phyloP scores from a whole-genome alignment of 1,140 invertebrate species.

The Portunus trituberculatus region DNA sequence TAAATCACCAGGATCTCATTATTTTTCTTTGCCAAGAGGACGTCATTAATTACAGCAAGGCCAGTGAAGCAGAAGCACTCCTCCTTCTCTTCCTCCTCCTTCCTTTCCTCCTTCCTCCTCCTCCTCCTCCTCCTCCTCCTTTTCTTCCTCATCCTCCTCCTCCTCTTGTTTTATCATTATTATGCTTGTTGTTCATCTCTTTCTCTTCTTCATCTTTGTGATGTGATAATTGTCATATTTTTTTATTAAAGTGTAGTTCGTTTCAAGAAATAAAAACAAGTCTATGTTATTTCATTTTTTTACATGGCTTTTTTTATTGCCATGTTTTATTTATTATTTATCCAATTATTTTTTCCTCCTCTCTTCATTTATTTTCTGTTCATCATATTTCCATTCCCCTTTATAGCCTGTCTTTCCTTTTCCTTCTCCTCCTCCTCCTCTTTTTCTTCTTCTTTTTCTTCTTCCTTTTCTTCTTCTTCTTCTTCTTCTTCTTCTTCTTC shows the following conservation, averaged over 20 bases:
- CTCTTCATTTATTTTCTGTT: background rate
- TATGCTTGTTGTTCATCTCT: background rate
- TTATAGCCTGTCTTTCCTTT: background rate
- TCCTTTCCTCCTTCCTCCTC: background rate
- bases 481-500: background rate
- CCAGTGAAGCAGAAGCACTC: too few relatives aligned
- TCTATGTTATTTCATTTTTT: too few relatives aligned
- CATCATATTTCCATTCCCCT: background rate
- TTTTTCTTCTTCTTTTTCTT: background rate
- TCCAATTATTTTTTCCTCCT: background rate
- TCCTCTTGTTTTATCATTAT: background rate
- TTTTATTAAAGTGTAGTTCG: too few relatives aligned
- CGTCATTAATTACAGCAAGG: too few relatives aligned
- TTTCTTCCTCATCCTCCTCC: background rate
- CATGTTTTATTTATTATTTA: background rate
- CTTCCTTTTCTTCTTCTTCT: background rate
- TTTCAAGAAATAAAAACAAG: too few relatives aligned
- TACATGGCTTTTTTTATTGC: background rate
- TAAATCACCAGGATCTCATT: too few relatives aligned
- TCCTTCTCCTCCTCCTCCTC: background rate
- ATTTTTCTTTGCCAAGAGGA: too few relatives aligned
- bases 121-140: constrained; percentile 9
- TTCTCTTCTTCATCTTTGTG: background rate
- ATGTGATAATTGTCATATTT: background rate
- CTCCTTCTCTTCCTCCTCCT: constrained; percentile 11